Evolutionary conservation across 2,797 vertebrate genomes (phyloP).

Genomic region (Sebastes kiyomatsui): DNA sequence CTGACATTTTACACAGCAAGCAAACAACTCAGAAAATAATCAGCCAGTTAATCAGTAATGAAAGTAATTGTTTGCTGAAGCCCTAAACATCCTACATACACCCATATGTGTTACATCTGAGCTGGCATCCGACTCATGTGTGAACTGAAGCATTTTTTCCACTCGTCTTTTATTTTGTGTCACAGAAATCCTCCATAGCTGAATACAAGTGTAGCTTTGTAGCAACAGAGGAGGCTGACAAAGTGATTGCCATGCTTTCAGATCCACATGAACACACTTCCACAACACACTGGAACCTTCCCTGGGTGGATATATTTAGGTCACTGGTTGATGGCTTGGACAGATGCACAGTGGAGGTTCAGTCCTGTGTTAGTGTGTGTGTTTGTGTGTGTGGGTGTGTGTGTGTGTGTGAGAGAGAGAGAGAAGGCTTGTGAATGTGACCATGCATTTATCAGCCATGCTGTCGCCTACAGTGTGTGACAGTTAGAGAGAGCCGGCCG

Average conservation of each 20-base stretch:
- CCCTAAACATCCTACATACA: neutral
- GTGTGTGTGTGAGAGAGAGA: slow-evolving; percentile 7
- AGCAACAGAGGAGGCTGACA: neutral
- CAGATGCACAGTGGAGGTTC: slow-evolving; percentile 46
- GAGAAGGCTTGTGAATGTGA: slow-evolving; percentile 39
- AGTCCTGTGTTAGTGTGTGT: slow-evolving; percentile 16
- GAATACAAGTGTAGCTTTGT: neutral
- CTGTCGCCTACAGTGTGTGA: slow-evolving; percentile 63
- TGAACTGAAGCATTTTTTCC: neutral
- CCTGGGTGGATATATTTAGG: slow-evolving; percentile 71
- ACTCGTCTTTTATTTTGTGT: neutral
- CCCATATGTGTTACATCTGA: neutral
- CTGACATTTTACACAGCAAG: neutral
- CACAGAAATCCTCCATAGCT: neutral
- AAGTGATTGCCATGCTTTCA: slow-evolving; percentile 11
- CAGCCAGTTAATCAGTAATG: neutral
- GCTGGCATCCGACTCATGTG: neutral
- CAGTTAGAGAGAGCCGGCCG: slow-evolving; percentile 56
- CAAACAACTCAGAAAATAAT: neutral
- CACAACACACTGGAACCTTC: slow-evolving; percentile 37
- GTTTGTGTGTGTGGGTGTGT: neutral
- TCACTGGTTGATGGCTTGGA: slow-evolving; percentile 56
- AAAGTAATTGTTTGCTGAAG: neutral
- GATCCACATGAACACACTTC: slow-evolving; percentile 32
- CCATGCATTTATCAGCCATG: slow-evolving; percentile 60